Evolutionary conservation across 2,113 vertebrate genomes (phyloP), one percentile per base, ranked within the genome.

Genomic region (Cololabis saira): DNA sequence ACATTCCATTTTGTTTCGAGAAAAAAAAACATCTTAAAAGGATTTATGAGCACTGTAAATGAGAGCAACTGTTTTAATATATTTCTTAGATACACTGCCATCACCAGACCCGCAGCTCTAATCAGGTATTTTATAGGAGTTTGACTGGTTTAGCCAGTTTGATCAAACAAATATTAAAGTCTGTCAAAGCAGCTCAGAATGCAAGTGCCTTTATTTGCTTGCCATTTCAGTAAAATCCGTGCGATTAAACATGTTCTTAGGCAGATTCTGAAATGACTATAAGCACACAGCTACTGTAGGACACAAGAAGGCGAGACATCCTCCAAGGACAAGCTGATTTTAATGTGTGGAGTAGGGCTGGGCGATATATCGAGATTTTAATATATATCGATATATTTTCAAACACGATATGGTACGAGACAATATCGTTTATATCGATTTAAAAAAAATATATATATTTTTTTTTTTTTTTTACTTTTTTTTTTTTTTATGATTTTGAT

Each of bases 1-100:
- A 67, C 62, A 70, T 61, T 60, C 66, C 17, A 74, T 70, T n/a
- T 73, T 68, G 40, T 68, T 62, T 27, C 22, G 41, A 41, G 40
- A 9, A 51, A 24, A 74, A 54, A 43, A 74, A 56, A 40, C 19
- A 24, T 50, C 16, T 44, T 24, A 22, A 40, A 63, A 54, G 59
- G 73, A 71, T 74, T 85, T 59, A 74, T 64, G 61, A 22, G 70
- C 51, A 69, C 74, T 74, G 30, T 59, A 40, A 74, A 33, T 50
- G 37, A 9, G 13, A 55, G 30, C 16, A 19, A n/a, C 24, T 42
- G 33, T 53, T 40, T 55, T 67, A 19, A 72, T 66, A 52, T 70
- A 56, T 62, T 33, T 64, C n/a, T 61, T 27, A 61, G 33, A 61
- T 59, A 14, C n/a, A 37, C 11, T 44, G 42, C 50, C 51, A 67